phyloP scores from a whole-genome alignment of 2,888 invertebrate species.

The Esperia sulphurella region DNA sequence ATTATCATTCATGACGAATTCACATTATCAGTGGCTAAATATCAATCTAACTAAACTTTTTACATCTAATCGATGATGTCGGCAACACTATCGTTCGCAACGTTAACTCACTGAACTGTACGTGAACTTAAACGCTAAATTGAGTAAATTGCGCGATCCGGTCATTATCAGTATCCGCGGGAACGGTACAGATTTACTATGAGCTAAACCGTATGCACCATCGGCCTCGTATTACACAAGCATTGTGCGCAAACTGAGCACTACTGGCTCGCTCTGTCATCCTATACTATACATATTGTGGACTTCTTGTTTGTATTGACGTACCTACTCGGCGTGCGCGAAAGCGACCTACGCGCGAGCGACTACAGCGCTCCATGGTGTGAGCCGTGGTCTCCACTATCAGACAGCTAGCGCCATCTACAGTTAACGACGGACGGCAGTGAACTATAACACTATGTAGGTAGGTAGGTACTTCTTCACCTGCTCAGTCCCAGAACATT shows the following conservation, averaged over 20 bases:
- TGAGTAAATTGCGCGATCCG: conserved; percentile 44
- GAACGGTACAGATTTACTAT: conserved; percentile 43
- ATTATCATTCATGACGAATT: conserved; percentile 35
- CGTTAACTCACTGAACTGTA: conserved; percentile 45
- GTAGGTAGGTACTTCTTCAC: too few species aligned
- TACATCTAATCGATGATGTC: conserved; percentile 42
- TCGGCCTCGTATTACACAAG: conserved; percentile 61
- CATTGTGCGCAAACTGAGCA: conserved; percentile 61
- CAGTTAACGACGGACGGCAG: conserved; percentile 2
- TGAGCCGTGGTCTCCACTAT: neutral
- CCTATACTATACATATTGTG: conserved; percentile 54
- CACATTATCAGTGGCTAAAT: conserved; percentile 40
- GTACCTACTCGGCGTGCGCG: conserved; percentile 52
- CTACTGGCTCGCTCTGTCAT: conserved; percentile 62
- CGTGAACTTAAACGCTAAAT: conserved; percentile 28
- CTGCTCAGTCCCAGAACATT: too few species aligned
- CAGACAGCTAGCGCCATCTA: conserved; percentile 9
- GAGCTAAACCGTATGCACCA: conserved; percentile 51
- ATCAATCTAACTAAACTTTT: conserved; percentile 34
- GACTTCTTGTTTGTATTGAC: conserved; percentile 72
- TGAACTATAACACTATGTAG: neutral
- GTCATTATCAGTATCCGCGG: conserved; percentile 54
- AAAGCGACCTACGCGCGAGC: conserved; percentile 33
- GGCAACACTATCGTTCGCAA: conserved; percentile 32
- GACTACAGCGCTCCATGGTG: conserved; percentile 31